phyloP scores from a whole-genome alignment of 1,140 invertebrate genomes.

The Caenorhabditis remanei region DNA sequence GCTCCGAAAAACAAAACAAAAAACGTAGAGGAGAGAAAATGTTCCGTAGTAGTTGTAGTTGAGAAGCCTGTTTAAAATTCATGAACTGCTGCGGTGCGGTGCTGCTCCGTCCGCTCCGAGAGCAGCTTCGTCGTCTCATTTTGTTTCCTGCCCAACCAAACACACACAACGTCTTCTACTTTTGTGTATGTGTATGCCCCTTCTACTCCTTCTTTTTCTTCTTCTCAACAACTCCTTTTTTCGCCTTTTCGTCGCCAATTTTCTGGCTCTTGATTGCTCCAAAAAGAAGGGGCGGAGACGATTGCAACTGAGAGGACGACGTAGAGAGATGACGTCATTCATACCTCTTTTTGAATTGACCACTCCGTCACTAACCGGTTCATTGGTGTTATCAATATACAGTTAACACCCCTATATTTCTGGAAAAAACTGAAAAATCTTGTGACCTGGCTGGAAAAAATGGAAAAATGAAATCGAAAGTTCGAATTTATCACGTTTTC shows the following conservation, averaged over 20 bases:
- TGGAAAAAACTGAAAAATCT: neutral
- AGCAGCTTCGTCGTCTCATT: constrained; percentile 11
- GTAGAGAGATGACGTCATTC: constrained; percentile 13
- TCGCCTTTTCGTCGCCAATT: constrained; percentile 13
- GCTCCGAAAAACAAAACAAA: too few species aligned
- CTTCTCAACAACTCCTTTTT: constrained; percentile 13
- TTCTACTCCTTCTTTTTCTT: neutral
- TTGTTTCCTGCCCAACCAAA: constrained; percentile 11
- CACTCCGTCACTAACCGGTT: constrained; percentile 24
- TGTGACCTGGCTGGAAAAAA: neutral
- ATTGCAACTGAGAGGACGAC: constrained; percentile 1
- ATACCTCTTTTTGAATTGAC: constrained; percentile 7
- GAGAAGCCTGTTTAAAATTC: constrained; percentile 36
- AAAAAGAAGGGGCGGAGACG: neutral
- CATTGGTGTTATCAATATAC: neutral
- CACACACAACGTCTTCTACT: constrained; percentile 19
- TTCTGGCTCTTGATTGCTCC: constrained; percentile 56
- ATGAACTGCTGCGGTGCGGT: constrained; percentile 5
- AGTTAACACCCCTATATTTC: neutral
- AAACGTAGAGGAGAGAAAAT: too few species aligned
- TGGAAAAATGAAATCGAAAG: constrained; percentile 8
- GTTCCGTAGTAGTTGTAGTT: neutral
- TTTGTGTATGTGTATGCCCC: neutral
- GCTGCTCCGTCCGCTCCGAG: neutral
- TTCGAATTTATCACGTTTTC: constrained; percentile 24